Evolutionary conservation across 2,797 vertebrate species (phyloP).

Genomic region (Lepus oiostolus): DNA sequence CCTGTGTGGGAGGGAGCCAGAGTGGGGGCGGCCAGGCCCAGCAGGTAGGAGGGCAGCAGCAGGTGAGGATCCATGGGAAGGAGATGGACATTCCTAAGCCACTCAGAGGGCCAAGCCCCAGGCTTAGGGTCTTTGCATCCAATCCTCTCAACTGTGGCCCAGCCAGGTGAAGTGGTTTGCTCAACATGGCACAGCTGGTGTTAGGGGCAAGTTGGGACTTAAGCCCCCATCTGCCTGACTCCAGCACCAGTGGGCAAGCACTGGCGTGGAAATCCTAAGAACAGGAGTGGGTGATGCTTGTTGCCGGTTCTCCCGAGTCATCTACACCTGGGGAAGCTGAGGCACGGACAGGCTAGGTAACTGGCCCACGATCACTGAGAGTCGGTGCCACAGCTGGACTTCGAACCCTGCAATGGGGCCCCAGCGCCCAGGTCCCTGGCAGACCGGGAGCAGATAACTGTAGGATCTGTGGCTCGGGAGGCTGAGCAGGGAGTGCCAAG

Average conservation of each 20-base stretch:
- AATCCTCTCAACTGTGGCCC: background rate
- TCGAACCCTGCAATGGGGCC: background rate
- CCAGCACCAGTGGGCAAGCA: background rate
- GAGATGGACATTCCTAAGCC: background rate
- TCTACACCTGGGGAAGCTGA: background rate
- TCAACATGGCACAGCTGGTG: background rate
- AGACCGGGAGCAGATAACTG: background rate
- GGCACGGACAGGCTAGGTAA: background rate
- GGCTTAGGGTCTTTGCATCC: rapidly evolving
- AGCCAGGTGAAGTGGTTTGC: background rate
- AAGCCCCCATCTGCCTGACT: background rate
- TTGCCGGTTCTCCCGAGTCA: background rate
- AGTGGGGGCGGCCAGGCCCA: background rate
- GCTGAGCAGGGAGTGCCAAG: background rate
- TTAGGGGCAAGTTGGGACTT: background rate
- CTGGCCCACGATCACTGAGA: background rate
- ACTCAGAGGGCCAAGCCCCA: background rate
- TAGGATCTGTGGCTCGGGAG: background rate
- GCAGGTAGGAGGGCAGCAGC: background rate
- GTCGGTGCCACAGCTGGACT: background rate
- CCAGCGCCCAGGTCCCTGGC: background rate
- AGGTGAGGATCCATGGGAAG: background rate
- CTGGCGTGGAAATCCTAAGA: no score
- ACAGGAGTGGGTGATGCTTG: background rate
- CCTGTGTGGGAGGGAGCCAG: background rate